Base-by-base conservation (phyloP, 2,888 invertebrate species). In the Acanthosepion lycidas region DNA sequence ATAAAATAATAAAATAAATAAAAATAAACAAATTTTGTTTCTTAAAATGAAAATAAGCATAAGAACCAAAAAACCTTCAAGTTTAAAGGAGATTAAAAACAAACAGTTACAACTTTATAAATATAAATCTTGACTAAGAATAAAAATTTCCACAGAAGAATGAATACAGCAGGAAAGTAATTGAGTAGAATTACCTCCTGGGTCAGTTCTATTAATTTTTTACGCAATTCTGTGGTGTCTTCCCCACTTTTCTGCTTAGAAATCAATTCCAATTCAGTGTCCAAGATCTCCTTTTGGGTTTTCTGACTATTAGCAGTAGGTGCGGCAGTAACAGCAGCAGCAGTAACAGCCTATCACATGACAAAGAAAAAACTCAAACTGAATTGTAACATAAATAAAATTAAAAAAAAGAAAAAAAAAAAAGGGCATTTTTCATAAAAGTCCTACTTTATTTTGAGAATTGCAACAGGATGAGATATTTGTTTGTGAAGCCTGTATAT, bases 191-290 rank as follows among this genome's bases (percentile, higher is more conserved):
- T 94, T 55, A 97, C 97, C 96, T 97, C 96, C 95, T 96, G 95
- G 33, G 98, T 98, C 94, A 99, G 98, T 95, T 99, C 99, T 18
- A 98, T 98, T 59, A 99, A 98, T 96, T 98, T 98, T 97, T 98
- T 98, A 96, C 98, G 98, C 94, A 99, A 98, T 95, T 98, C 98
- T 0, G 98, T 98, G 0, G 99, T 98, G 96, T 99, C 99, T 94
- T 96, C 96, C 0, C 99, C 99, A 97, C 98, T 98, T 97, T 98
- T 98, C 96, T 99, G 99, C 96, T 99, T 99, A 2, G 98, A 98
- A 96, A 99, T 98, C 95, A 99, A 98, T 97, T 99, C 99, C 96
- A 99, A 97, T 97, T 99, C 99, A 0, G 99, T 98, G 97, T 99
- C 99, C 23, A 99, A 98, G 94, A 99, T 98, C 97, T 99, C 99